Conservation (phyloP, 1,140 invertebrate genomes). For the Ladona fulva region DNA sequence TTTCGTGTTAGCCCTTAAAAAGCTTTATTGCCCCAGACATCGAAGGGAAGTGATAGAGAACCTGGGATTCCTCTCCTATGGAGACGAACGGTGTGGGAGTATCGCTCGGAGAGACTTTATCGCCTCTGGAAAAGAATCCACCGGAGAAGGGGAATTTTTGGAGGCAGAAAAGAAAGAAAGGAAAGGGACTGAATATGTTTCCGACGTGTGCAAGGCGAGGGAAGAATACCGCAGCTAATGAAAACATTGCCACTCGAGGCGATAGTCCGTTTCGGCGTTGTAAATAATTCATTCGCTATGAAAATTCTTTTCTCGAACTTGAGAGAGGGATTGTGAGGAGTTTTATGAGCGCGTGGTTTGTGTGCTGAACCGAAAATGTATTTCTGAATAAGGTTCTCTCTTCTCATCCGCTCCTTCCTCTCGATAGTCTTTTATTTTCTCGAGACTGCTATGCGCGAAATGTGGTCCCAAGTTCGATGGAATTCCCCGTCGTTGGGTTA, state of each 20-base stretch:
- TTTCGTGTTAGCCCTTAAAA: too few relatives aligned
- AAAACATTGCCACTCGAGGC: not conserved
- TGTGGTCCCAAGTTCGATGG: too few relatives aligned
- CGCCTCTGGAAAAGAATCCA: not conserved
- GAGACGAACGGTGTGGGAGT: too few relatives aligned
- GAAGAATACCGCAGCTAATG: not conserved
- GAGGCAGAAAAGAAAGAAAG: not conserved
- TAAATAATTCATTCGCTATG: slow-evolving; percentile 10
- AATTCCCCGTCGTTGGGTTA: too few relatives aligned
- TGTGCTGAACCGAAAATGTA: not conserved
- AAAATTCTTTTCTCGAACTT: not conserved
- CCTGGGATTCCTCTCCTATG: too few relatives aligned
- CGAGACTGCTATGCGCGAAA: too few relatives aligned
- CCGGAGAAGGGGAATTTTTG: not conserved
- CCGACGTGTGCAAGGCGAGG: not conserved
- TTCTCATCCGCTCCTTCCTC: too few relatives aligned
- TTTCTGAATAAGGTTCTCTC: not conserved
- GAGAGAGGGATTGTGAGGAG: not conserved
- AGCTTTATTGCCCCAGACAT: too few relatives aligned
- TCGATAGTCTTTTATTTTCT: not conserved
- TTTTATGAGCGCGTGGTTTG: not conserved
- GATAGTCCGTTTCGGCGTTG: not conserved
- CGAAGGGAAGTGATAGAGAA: too few relatives aligned
- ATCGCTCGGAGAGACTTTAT: too few relatives aligned
- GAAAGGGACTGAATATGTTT: not conserved